Base-by-base conservation (phyloP, 2,797 vertebrate genomes). In the Paedocypris micromegethes region DNA sequence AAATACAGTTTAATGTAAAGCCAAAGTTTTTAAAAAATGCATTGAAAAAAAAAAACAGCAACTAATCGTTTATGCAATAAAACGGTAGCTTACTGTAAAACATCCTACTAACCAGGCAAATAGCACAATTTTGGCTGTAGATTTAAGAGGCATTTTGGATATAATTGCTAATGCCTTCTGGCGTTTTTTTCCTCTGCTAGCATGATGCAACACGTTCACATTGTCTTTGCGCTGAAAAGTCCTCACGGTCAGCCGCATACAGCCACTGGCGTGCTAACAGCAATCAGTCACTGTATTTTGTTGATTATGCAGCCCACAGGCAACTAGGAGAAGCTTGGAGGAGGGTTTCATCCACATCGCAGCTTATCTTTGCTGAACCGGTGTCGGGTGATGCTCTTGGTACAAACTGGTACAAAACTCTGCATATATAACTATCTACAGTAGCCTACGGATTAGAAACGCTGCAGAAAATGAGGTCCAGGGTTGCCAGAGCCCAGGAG, bases 261-360 rank as follows among this genome's bases (percentile, higher is more conserved):
- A 72, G 84, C 86, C 81, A 72, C 77, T 82, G 80, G 86, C 86
- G 73, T 68, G 75, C 71, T 66, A 62, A 74, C 57, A 52, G 74
- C 65, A 72, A 62, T 63, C 57, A 54, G 52, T 61, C 41, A 49
- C 57, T 47, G 54, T 68, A 54, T 67, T 55, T 69, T 59, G 9
- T 73, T 71, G 51, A 58, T 64, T 67, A 63, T 78, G 68, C 70
- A 64, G 49, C 68, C 64, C 66, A 66, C 69, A 61, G 70, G 64
- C 73, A 70, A 48, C 60, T 52, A 66, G 52, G 40, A 55, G 51
- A 72, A 50, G 56, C 52, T 63, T 40, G 57, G 68, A 73, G 77
- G 70, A 73, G 64, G 56, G 71, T 58, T 75, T 75, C 52, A 58
- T 73, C 62, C 60, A 51, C 61, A 59, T 49, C 59, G 38, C 53